phyloP scores from a whole-genome alignment of 2,888 invertebrate genomes.

The Caenorhabditis wallacei region DNA sequence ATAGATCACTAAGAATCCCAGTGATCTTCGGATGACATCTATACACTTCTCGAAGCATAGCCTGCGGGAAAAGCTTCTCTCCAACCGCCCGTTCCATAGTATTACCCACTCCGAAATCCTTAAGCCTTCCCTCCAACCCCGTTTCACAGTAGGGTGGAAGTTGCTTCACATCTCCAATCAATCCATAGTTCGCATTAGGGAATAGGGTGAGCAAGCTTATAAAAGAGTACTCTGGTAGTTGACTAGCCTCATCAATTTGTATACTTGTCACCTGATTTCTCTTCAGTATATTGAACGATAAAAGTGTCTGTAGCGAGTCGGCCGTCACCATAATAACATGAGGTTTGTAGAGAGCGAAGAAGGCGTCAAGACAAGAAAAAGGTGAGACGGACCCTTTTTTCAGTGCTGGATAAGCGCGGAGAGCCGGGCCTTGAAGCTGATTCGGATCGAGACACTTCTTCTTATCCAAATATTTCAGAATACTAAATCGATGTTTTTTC shows the following conservation, averaged over 20 bases:
- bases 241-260: conserved; percentile 40
- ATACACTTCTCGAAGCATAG: conserved; percentile 23
- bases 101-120: conserved; percentile 37
- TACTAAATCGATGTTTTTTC: not conserved
- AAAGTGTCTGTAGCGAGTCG: conserved; percentile 5
- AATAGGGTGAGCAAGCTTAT: conserved; percentile 12
- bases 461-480: not conserved
- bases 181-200: conserved; percentile 15
- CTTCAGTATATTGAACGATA: not conserved
- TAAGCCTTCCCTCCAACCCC: conserved; percentile 13
- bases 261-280: conserved; percentile 4
- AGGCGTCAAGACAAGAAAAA: not conserved
- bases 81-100: conserved; percentile 21
- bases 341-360: conserved; percentile 14
- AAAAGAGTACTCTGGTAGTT: conserved; percentile 18
- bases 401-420: not conserved
- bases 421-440: not conserved
- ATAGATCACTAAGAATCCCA: conserved; percentile 1
- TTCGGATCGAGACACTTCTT: not conserved
- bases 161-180: conserved; percentile 29
- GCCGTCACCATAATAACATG: conserved; percentile 17
- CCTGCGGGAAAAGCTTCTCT: conserved; percentile 19
- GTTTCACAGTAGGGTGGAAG: conserved; percentile 33
- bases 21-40: conserved; percentile 21
- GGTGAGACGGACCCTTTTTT: not conserved